Conservation (phyloP, 2,113 vertebrate species). For the Microcebus griseorufus region DNA sequence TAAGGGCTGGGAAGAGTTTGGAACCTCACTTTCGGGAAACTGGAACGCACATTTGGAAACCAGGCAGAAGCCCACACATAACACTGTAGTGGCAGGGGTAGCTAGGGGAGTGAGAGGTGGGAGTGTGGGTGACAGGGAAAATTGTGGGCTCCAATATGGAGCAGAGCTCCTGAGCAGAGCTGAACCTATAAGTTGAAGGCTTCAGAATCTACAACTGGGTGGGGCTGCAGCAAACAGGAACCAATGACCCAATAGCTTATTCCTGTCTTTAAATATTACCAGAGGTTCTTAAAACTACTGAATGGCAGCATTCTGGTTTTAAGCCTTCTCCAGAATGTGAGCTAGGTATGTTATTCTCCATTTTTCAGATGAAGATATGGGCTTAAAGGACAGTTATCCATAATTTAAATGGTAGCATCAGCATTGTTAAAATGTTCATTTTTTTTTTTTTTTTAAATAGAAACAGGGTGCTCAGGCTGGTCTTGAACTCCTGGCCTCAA, state of each 20-base stretch:
- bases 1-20: not conserved
- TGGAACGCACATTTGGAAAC: not conserved
- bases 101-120: not conserved
- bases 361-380: not conserved
- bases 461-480: no score
- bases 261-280: not conserved
- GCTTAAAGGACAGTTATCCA: not conserved
- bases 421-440: no score
- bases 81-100: not conserved
- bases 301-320: not conserved
- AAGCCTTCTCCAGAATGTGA: not conserved
- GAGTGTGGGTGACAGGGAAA: not conserved
- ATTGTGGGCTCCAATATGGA: not conserved
- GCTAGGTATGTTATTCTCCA: not conserved
- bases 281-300: not conserved
- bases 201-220: not conserved
- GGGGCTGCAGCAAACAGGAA: not conserved
- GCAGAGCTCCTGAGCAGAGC: not conserved
- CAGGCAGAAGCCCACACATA: not conserved
- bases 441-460: no score
- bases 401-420: no score
- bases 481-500: no score
- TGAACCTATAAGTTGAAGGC: not conserved
- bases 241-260: not conserved
- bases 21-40: not conserved